Conservation (phyloP, 2,113 vertebrate species). For the Podocnemis expansa region DNA sequence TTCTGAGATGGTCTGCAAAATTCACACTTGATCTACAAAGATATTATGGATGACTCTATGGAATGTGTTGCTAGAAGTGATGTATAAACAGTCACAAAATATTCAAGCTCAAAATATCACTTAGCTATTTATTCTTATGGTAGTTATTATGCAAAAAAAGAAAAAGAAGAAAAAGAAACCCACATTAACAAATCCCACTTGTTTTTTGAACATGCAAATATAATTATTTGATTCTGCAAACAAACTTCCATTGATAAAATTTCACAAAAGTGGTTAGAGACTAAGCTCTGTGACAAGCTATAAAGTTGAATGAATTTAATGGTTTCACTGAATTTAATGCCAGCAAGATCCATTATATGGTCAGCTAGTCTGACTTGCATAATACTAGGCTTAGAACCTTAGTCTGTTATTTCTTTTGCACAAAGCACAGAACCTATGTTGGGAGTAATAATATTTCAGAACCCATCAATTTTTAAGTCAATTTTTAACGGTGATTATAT, state of each 20-base stretch:
- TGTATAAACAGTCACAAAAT: no score
- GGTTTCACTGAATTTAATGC: neutral
- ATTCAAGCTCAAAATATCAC: neutral
- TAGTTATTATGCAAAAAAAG: neutral
- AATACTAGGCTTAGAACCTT: neutral
- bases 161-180: no score
- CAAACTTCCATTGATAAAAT: neutral
- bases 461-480: neutral
- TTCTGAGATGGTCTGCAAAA: neutral
- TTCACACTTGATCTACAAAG: neutral
- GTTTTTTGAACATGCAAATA: neutral
- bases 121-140: accelerated
- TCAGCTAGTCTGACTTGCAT: neutral
- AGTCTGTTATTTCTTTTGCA: neutral
- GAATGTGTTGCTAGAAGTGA: no score
- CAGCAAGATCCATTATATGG: neutral
- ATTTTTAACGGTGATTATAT: neutral
- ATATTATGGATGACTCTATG: neutral
- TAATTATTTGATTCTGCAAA: neutral
- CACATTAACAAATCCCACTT: no score
- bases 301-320: neutral
- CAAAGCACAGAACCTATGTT: neutral
- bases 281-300: neutral
- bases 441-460: neutral
- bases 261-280: neutral